A percentile compares a stretch with the other conserved stretches of the same genome.
Conservation (phyloP, 2,113 vertebrate species). For the Passer domesticus region DNA sequence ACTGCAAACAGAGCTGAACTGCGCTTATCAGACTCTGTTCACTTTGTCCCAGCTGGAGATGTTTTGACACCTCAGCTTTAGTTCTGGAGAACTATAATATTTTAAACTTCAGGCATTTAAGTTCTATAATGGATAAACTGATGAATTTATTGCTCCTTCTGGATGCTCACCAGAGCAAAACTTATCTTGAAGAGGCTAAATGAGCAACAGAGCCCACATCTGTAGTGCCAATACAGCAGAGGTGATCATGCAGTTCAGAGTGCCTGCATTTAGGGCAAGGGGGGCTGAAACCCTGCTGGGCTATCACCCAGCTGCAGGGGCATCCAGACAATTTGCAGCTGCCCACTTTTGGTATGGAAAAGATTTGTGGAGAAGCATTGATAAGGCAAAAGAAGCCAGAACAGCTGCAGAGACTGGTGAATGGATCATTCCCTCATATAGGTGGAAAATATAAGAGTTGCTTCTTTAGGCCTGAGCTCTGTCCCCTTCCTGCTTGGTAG, state of each 20-base stretch:
- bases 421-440: background rate
- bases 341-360: background rate
- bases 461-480: background rate
- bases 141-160: background rate
- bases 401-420: background rate
- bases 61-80: background rate
- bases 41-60: background rate
- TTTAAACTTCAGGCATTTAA: background rate
- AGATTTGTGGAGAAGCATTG: background rate
- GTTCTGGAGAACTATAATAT: background rate
- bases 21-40: background rate
- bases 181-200: background rate
- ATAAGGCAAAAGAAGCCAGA: background rate
- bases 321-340: background rate
- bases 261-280: background rate
- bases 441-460: background rate
- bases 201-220: background rate
- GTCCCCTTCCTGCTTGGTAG: background rate
- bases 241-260: background rate
- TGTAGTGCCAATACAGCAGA: background rate
- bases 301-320: background rate
- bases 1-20: conserved; percentile 1
- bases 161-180: background rate
- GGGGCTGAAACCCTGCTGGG: background rate
- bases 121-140: background rate